Base-by-base conservation (phyloP, 2,797 vertebrate genomes). In the Sternarchorhynchus goeldii region DNA sequence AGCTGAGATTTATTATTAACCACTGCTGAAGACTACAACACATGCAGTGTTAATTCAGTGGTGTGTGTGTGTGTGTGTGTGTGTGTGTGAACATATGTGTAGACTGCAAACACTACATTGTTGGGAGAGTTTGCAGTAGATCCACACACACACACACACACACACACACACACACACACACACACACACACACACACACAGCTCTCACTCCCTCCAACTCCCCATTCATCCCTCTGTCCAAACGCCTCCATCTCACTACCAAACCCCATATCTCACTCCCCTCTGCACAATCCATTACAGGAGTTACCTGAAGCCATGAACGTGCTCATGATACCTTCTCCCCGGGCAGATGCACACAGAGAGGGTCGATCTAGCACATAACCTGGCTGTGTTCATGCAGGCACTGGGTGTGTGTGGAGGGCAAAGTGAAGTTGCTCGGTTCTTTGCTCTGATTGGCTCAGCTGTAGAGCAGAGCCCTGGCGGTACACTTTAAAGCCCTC, bases 401-500 rank as follows among this genome's bases (percentile, higher is more conserved):
- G 18, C 36, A 45, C 1, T 36, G 2, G 32, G 8, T 32, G 36
- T 45, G 64, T 41, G 50, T 34, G 55, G 25, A 10, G 50, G 58
- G 39, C 58, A 63, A 41, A 36, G 45, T 21, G 6, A 21, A 29
- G 67, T 20, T 16, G 45, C 45, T 45, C 36, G 71, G 67, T 63
- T 55, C 76, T 77, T 56, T 63, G 59, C n/a, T 29, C 41, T 36
- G 45, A 29, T 20, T 56, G 59, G 60, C 70, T 77, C 53, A 77
- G 53, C 45, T 16, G n/a, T 41, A 60, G 36, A 39, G 25, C 56
- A 32, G 14, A 5, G 17, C 0, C 3, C n/a, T 34, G 36, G 25
- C 34, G 32, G 53, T 41, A 58, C 63, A 16, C n/a, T 67, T 34
- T 32, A 50, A 73, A 72, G 80, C 81, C 73, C 76, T 77, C 59